Evolutionary conservation across 2,888 invertebrate genomes (phyloP).

Genomic region (Magallana nippona): DNA sequence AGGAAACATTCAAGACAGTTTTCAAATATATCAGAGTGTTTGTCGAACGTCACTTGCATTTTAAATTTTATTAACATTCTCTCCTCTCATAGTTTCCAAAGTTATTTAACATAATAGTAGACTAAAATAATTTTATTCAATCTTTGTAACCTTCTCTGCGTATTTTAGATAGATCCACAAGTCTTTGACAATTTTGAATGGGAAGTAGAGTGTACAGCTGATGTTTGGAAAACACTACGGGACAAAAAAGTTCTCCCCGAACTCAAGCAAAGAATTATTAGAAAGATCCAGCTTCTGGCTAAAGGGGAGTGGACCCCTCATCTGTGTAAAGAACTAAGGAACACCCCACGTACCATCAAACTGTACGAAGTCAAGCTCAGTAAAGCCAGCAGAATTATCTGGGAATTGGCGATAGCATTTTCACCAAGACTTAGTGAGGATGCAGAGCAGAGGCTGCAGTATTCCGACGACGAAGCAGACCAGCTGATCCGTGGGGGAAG

Average conservation of each 20-base stretch:
- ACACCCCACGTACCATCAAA: constrained; percentile 61
- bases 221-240: constrained; percentile 67
- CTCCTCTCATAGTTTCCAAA: no score
- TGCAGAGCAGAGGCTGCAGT: constrained; percentile 61
- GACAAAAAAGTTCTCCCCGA: constrained; percentile 62
- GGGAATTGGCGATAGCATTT: constrained; percentile 74
- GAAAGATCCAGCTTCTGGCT: constrained; percentile 68
- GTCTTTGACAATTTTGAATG: constrained; percentile 71
- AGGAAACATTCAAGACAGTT: no score
- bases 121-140: no score
- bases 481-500: constrained; percentile 61
- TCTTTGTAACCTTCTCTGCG: no score
- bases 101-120: no score
- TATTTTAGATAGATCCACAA: constrained; percentile 53
- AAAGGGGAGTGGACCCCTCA: constrained; percentile 70
- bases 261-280: constrained; percentile 63
- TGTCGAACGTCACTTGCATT: no score
- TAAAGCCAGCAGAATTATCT: constrained; percentile 67
- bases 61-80: no score
- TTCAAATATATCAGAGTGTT: no score
- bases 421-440: constrained; percentile 69
- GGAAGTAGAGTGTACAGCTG: constrained; percentile 76
- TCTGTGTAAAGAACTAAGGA: constrained; percentile 61
- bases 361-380: constrained; percentile 68
- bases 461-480: constrained; percentile 49